phyloP scores from a whole-genome alignment of 2,113 vertebrate species.

The Zapornia atra region DNA sequence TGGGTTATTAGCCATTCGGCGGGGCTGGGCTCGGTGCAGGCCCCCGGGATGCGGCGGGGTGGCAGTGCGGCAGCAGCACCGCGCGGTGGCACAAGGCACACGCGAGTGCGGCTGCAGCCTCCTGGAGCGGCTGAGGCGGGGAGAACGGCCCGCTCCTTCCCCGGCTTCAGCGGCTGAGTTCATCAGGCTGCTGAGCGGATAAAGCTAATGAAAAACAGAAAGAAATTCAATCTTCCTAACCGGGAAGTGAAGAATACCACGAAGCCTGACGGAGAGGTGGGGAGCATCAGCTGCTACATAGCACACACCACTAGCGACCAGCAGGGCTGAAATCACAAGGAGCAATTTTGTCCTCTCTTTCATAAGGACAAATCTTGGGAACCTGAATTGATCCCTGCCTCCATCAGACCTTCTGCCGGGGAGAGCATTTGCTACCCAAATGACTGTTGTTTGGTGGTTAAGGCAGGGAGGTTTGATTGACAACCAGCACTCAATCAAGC shows the following conservation, averaged over 20 bases:
- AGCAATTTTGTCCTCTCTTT: background rate
- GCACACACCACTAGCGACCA: background rate
- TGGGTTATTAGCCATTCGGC: background rate
- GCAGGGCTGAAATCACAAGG: background rate
- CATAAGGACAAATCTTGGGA: background rate
- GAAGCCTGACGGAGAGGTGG: background rate
- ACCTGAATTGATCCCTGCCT: background rate
- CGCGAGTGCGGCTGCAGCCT: background rate
- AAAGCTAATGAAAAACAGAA: background rate
- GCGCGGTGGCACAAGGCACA: slow-evolving; percentile 14
- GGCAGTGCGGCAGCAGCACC: background rate
- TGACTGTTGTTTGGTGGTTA: background rate
- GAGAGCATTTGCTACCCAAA: background rate
- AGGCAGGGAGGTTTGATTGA: background rate
- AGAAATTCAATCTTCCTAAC: background rate
- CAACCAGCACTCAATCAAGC: background rate
- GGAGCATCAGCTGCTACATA: background rate
- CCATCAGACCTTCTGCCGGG: background rate
- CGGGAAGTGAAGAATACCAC: background rate
- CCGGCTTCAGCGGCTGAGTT: background rate
- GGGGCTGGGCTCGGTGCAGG: background rate
- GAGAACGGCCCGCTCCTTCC: background rate
- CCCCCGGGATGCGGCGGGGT: fast-evolving
- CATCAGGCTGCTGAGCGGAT: background rate
- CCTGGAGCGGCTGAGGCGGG: background rate